Percentiles rank a stretch among this genome's conserved stretches.
Conservation (phyloP, 1,140 invertebrate species). For the Pinna nobilis region DNA sequence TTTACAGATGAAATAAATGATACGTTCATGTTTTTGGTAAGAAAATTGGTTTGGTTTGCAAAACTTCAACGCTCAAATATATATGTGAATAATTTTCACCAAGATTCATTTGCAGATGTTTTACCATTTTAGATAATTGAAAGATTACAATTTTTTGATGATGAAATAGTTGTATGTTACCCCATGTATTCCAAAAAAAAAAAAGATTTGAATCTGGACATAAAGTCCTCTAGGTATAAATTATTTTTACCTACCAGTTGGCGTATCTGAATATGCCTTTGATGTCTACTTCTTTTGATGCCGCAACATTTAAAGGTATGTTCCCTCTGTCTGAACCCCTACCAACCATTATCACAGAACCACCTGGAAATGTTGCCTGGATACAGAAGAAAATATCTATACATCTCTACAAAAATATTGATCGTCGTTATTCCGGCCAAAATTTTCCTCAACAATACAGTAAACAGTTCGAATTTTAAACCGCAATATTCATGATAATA, state of each 20-base stretch:
- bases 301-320: constrained; percentile 86
- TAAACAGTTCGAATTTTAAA: too few relatives aligned
- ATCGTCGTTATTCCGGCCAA: too few relatives aligned
- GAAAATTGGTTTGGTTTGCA: too few relatives aligned
- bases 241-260: constrained; percentile 83
- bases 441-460: too few relatives aligned
- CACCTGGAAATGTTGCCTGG: constrained; percentile 89
- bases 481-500: too few relatives aligned
- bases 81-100: too few relatives aligned
- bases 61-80: too few relatives aligned
- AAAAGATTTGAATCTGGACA: not conserved
- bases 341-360: constrained; percentile 88
- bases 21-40: too few relatives aligned
- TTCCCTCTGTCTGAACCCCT: constrained; percentile 85
- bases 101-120: too few relatives aligned
- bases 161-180: not conserved
- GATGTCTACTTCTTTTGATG: constrained; percentile 90
- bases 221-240: not conserved
- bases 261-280: constrained; percentile 92
- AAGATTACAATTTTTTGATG: not conserved
- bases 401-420: too few relatives aligned
- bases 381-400: constrained; percentile 18
- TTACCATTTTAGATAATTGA: not conserved
- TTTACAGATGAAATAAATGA: too few relatives aligned
- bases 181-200: not conserved